A percentile compares a stretch with the other conserved stretches of the same genome.
phyloP scores from a whole-genome alignment of 2,888 invertebrate genomes.

The Heliconius hortense region DNA sequence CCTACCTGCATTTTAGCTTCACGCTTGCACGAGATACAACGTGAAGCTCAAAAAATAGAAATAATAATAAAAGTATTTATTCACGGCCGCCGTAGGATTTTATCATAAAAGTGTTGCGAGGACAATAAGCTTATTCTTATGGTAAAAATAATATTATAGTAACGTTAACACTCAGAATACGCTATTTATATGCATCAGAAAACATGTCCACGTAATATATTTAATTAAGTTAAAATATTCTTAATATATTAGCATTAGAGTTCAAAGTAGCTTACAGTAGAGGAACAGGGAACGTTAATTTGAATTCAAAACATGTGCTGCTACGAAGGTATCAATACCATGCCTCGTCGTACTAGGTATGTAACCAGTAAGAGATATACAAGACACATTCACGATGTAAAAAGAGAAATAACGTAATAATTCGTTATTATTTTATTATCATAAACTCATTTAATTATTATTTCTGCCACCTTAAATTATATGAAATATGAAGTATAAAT shows the following conservation, averaged over 20 bases:
- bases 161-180: constrained; percentile 40
- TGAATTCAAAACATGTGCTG: constrained; percentile 53
- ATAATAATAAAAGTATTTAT: not conserved
- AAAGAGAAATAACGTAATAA: not conserved
- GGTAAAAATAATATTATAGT: constrained; percentile 26
- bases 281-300: constrained; percentile 48
- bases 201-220: constrained; percentile 37
- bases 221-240: constrained; percentile 37
- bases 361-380: constrained; percentile 16
- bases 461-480: too few relatives aligned
- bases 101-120: not conserved
- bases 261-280: constrained; percentile 48
- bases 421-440: not conserved
- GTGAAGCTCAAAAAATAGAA: too few relatives aligned
- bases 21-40: too few relatives aligned
- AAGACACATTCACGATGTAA: not conserved
- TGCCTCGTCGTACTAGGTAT: constrained; percentile 47
- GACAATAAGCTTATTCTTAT: not conserved
- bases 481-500: not conserved
- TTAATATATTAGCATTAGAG: constrained; percentile 42
- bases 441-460: too few relatives aligned
- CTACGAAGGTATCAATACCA: constrained; percentile 50
- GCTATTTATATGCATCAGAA: constrained; percentile 47
- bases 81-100: not conserved
- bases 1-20: too few relatives aligned